phyloP scores from a whole-genome alignment of 1,140 invertebrate species.

The Polyergus mexicanus region DNA sequence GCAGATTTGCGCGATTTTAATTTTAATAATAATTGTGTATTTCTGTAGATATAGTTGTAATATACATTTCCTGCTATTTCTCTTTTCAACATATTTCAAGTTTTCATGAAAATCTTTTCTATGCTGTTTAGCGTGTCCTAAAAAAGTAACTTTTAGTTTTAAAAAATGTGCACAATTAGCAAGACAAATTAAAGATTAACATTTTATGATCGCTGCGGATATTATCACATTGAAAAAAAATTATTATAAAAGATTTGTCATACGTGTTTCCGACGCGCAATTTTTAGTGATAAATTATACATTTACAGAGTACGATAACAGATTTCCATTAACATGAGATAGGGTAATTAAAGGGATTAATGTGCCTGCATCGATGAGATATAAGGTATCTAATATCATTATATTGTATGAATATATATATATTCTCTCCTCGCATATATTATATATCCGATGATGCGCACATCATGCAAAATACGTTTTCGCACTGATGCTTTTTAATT shows the following conservation, averaged over 20 bases:
- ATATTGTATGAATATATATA: neutral
- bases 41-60: neutral
- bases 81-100: neutral
- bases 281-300: constrained; percentile 27
- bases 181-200: constrained; percentile 31
- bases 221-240: constrained; percentile 20
- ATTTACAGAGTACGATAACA: neutral
- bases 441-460: neutral
- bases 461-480: constrained; percentile 18
- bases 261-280: neutral
- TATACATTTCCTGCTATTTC: neutral
- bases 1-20: neutral
- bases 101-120: neutral
- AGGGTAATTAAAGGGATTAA: constrained; percentile 34
- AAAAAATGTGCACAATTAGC: neutral
- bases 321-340: constrained; percentile 34
- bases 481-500: constrained; percentile 42
- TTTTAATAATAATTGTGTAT: constrained; percentile 10
- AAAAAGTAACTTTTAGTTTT: constrained; percentile 25
- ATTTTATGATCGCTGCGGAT: constrained; percentile 6
- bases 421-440: neutral
- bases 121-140: constrained; percentile 12
- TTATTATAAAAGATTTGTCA: constrained; percentile 34
- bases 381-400: constrained; percentile 6
- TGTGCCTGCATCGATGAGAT: neutral